These are phyloP conservation scores for Entomobrya proxima DNA, from an alignment of 2,888 invertebrate genomes.

Conservation along the genomic window DNA sequence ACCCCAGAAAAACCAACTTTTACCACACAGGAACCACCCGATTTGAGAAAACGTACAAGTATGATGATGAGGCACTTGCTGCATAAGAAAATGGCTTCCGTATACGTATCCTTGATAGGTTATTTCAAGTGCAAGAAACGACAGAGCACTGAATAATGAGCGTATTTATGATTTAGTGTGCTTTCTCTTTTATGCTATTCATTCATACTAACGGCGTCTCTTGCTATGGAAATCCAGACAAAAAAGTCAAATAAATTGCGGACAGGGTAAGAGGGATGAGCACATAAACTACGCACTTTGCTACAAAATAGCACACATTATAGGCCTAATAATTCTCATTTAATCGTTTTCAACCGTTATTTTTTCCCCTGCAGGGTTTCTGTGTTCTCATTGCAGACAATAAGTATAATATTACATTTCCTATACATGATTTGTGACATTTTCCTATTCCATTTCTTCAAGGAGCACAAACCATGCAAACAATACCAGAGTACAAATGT, in stretches of 20 bases:
- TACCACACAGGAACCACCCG: not conserved
- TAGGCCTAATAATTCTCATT: constrained; percentile 28
- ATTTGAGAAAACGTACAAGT: not conserved
- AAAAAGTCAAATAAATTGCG: constrained; percentile 13
- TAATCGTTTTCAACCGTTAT: constrained; percentile 26
- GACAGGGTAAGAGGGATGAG: not conserved
- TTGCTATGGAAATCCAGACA: constrained; percentile 17
- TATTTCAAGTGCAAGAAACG: constrained; percentile 14
- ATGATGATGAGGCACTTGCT: not conserved
- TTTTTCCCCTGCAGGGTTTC: not conserved
- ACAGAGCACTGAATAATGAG: constrained; percentile 9
- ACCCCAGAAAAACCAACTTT: not conserved
- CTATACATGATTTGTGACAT: constrained; percentile 23
- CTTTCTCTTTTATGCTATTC: constrained; percentile 19
- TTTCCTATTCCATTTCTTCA: constrained; percentile 1
- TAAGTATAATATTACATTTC: constrained; percentile 29
- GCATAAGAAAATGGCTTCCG: not conserved
- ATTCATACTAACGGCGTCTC: constrained; percentile 23
- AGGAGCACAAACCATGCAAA: not conserved
- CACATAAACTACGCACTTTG: constrained; percentile 11
- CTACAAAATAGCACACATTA: not conserved
- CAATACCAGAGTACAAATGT: not conserved
- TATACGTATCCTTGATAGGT: constrained; percentile 4
- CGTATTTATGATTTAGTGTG: constrained; percentile 28
- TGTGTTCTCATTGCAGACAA: not conserved